Percentiles rank a stretch among this genome's conserved stretches.
Evolutionary conservation across 2,888 invertebrate species (phyloP).

Genomic region (Toxonevra muliebris): DNA sequence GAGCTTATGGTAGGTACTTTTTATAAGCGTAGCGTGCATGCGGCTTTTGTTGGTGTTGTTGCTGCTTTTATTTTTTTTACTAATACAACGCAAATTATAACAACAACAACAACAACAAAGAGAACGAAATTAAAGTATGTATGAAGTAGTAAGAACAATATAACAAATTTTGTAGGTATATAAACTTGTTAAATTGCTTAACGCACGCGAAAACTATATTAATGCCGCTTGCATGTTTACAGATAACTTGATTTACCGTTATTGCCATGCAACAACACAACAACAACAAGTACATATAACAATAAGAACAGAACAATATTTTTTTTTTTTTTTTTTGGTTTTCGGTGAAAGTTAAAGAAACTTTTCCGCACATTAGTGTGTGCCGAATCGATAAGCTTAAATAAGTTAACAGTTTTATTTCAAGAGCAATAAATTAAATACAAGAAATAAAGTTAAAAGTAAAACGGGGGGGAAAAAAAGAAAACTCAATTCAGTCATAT

Average conservation of each 20-base stretch:
- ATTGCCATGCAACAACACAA: background rate
- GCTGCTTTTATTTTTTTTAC: slow-evolving; percentile 5
- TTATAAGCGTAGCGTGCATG: too few relatives aligned
- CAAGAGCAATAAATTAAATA: slow-evolving; percentile 4
- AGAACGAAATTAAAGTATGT: too few relatives aligned
- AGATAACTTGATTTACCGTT: slow-evolving; percentile 58
- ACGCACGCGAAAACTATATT: slow-evolving; percentile 63
- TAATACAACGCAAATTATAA: slow-evolving; percentile 5
- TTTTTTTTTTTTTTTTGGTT: background rate
- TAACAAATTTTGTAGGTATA: slow-evolving; percentile 23
- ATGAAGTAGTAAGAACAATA: too few relatives aligned
- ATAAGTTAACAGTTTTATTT: slow-evolving; percentile 9
- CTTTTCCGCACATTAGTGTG: slow-evolving; percentile 20
- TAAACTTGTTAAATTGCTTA: slow-evolving; percentile 62
- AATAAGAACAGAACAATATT: too few relatives aligned
- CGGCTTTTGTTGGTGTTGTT: too few relatives aligned
- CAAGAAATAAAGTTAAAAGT: too few relatives aligned
- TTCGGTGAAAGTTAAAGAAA: background rate
- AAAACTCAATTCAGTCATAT: too few relatives aligned
- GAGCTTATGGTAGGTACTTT: too few relatives aligned
- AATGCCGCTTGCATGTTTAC: slow-evolving; percentile 57
- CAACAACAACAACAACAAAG: slow-evolving; percentile 35
- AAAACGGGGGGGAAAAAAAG: too few relatives aligned
- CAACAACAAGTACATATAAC: background rate
- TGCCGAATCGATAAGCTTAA: slow-evolving; percentile 20